Conservation (phyloP, 2,113 vertebrate genomes). For the Rhabdornis inornatus region DNA sequence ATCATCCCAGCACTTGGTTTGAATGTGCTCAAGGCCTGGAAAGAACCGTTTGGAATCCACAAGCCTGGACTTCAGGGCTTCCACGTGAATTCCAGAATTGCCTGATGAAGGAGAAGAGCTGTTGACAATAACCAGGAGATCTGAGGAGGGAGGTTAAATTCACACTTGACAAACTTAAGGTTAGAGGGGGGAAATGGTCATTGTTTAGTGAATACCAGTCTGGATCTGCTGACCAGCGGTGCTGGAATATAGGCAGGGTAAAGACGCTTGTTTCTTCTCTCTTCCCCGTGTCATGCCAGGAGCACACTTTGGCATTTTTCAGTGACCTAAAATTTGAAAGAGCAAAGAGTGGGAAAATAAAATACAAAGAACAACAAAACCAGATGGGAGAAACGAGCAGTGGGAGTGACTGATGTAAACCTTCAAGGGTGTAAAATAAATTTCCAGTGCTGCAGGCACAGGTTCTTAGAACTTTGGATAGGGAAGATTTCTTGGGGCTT, state of each 20-base stretch:
- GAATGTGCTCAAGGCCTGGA: background rate
- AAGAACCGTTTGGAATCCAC: background rate
- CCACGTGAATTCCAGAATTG: background rate
- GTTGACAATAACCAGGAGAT: background rate
- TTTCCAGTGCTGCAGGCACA: background rate
- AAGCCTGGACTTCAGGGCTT: background rate
- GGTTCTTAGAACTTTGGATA: background rate
- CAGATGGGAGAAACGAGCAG: background rate
- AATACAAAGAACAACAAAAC: background rate
- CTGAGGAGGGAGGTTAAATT: background rate
- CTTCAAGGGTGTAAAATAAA: background rate
- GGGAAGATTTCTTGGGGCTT: background rate
- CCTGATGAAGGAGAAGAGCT: background rate
- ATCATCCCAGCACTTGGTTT: background rate
- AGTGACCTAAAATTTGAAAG: background rate
- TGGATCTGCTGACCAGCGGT: background rate
- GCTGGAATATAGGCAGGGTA: background rate
- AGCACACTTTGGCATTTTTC: background rate
- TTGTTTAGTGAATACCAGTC: background rate
- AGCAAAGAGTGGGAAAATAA: background rate
- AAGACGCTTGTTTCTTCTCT: background rate
- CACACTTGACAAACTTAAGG: background rate
- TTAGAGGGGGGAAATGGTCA: fast-evolving
- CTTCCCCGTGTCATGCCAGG: fast-evolving
- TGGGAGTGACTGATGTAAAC: background rate